Evolutionary conservation across 2,113 vertebrate species (phyloP), one percentile per base, ranked within the genome.

Genomic region (Blennius ocellaris): DNA sequence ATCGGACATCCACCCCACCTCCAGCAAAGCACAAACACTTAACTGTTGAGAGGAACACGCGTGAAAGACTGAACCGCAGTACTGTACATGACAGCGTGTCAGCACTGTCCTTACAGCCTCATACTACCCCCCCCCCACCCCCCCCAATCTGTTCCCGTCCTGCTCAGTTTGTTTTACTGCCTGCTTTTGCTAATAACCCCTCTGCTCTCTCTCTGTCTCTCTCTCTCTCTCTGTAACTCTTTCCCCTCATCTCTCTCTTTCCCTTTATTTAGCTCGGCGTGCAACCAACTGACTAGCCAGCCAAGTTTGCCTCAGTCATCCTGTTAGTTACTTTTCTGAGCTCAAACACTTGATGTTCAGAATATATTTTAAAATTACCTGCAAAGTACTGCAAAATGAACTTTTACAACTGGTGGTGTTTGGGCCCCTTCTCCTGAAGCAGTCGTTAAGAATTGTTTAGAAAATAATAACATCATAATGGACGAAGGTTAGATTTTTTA

Each of bases 21-120:
- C 71, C 92, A 90, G 95, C 94, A 97, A 97, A 98, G 97, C 96
- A 98, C 97, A 98, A 89, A 92, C 83, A 95, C 94, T 95, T 91
- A 73, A 83, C 75, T 70, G 62, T 81, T 82, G 61, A 84, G 61
- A 69, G 65, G 63, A 78, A 71, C 65, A 78, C 17, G 54, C 15
- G 45, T 76, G 56, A 89, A 87, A 80, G 74, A 94, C 80, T 81
- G 68, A 92, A 75, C 90, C 81, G 57, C 86, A 78, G 90, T 92
- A 87, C 86, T 60, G 61, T 76, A 84, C 55, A 80, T 77, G 73
- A 80, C 77, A 77, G 50, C 69, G 45, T 76, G 77, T 56, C 76
- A 72, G 76, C 44, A 1, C 76, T 77, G 63, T 74, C 83, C 75
- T 65, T 70, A 57, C 44, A 9, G 11, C 48, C 37, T 43, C 14